Evolutionary conservation across 2,888 invertebrate genomes (phyloP).

Genomic region (Parthenolecanium corni): DNA sequence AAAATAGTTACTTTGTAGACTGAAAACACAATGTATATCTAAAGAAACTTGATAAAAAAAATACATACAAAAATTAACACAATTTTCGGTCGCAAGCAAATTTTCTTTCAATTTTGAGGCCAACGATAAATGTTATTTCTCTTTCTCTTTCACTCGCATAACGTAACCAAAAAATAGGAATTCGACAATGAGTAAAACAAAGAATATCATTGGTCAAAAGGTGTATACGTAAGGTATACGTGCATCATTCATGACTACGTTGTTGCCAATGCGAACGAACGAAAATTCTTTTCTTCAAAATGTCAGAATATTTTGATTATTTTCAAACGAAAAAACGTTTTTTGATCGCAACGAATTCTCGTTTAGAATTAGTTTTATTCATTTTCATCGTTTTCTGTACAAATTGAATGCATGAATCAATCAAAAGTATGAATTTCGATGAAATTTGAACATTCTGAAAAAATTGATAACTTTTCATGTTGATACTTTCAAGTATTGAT

Average conservation of each 20-base stretch:
- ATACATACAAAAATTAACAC: conserved; percentile 4
- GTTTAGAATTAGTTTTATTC: too few species aligned
- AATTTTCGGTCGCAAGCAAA: too few species aligned
- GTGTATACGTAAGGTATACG: conserved; percentile 23
- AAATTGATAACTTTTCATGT: too few species aligned
- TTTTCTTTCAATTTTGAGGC: conserved; percentile 17
- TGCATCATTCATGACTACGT: conserved; percentile 7
- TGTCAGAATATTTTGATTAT: too few species aligned
- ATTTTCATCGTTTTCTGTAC: too few species aligned
- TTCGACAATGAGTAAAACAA: conserved; percentile 22
- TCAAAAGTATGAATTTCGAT: too few species aligned
- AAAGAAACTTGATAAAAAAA: conserved; percentile 18
- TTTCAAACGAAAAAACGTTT: too few species aligned
- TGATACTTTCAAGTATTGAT: too few species aligned
- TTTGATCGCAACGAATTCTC: too few species aligned
- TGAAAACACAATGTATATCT: conserved; percentile 20
- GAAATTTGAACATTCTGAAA: too few species aligned
- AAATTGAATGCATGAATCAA: too few species aligned
- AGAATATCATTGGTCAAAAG: conserved; percentile 9
- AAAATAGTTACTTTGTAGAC: conserved; percentile 16
- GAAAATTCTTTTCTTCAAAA: not conserved
- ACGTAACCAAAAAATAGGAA: conserved; percentile 21
- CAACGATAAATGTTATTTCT: conserved; percentile 23
- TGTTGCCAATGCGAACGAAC: not conserved
- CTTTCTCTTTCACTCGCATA: conserved; percentile 24